Evolutionary conservation across 1,140 invertebrate genomes (phyloP), one percentile per base, ranked within the genome.

Genomic region (Rhagoletis zephyria): DNA sequence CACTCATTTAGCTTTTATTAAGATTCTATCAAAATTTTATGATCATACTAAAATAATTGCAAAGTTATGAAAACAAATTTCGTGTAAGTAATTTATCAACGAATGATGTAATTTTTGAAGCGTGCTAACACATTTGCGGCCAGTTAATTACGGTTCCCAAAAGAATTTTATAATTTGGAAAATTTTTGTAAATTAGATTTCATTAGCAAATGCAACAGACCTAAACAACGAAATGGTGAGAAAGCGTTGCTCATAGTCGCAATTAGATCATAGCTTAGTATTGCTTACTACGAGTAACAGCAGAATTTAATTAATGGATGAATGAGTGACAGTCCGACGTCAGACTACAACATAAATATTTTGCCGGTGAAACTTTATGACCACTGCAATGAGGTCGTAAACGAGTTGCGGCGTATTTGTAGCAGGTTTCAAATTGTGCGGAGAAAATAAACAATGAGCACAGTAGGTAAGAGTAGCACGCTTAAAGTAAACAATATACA

Each of bases 311-410:
- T 56, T 5, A 56, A 81, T 4, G 4, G 56, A n/a, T 51, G 14
- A 51, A 19, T 56, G 48, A 59, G 12, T 81, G 74, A 59, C n/a
- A 56, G 74, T 14, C 45, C 7, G 48, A 9, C 10, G 30, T 30
- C 30, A 30, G 30, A 30, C 30, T 30, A 30, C 30, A 30, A 30
- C 30, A 30, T 30, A 30, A 30, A 30, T 81, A n/a, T 51, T 81
- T 56, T 81, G 51, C 16, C n/a, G 14, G 74, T 42, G 48, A 81
- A 81, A 10, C 45, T 81, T 81, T 81, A 81, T 81, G 48, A 81
- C 74, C 74, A 81, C 74, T 81, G 74, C 74, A 81, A 19, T 81
- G 19, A 19, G 74, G 48, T 56, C 74, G 74, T 81, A 48, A 81
- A 81, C 48, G 48, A 59, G 48, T 81, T 56, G 42, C 74, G 42